phyloP scores from a whole-genome alignment of 2,888 invertebrate genomes.

The Syritta pipiens region DNA sequence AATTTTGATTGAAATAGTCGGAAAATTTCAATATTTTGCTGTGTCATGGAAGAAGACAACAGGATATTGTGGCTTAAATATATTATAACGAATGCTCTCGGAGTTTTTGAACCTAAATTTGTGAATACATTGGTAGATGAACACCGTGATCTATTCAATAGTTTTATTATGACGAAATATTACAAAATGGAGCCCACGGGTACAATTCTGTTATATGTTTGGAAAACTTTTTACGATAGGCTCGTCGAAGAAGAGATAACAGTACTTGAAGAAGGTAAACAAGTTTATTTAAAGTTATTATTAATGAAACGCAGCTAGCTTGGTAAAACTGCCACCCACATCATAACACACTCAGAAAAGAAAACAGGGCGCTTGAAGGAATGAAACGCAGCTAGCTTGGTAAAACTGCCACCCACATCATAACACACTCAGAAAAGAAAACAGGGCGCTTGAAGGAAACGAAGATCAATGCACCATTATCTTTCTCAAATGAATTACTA shows the following conservation, averaged over 20 bases:
- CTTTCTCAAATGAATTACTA: no score
- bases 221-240: slow-evolving; percentile 86
- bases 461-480: no score
- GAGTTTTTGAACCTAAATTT: slow-evolving; percentile 76
- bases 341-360: not conserved
- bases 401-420: not conserved
- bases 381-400: not conserved
- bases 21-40: no score
- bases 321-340: not conserved
- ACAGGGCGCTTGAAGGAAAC: not conserved
- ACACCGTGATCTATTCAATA: slow-evolving; percentile 80
- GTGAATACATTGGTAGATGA: slow-evolving; percentile 77
- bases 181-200: slow-evolving; percentile 80
- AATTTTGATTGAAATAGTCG: no score
- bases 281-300: not conserved
- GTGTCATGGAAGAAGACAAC: slow-evolving; percentile 80
- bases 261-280: slow-evolving; percentile 86
- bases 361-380: not conserved
- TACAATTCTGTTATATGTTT: slow-evolving; percentile 83
- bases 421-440: not conserved
- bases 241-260: slow-evolving; percentile 87
- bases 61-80: slow-evolving; percentile 86
- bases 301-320: not conserved
- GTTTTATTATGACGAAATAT: slow-evolving; percentile 81
- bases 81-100: slow-evolving; percentile 79